phyloP scores from a whole-genome alignment of 1,140 invertebrate species.

The Kradibia gibbosae region DNA sequence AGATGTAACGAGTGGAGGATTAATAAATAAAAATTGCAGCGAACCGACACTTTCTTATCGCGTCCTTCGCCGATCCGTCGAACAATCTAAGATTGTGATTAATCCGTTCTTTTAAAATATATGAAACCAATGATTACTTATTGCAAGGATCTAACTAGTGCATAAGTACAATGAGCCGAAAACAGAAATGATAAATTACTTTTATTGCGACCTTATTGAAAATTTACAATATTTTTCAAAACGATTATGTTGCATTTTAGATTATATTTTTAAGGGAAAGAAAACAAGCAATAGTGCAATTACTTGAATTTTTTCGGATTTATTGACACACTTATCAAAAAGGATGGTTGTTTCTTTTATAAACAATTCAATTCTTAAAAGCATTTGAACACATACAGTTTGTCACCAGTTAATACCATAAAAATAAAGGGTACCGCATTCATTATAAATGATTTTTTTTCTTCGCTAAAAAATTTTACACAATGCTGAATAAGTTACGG shows the following conservation, averaged over 20 bases:
- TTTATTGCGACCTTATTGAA: conserved; percentile 37
- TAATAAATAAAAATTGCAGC: not conserved
- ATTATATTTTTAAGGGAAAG: not conserved
- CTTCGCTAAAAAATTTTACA: too few relatives aligned
- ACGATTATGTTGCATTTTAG: not conserved
- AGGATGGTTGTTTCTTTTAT: too few relatives aligned
- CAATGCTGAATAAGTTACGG: not conserved
- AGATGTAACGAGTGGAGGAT: not conserved
- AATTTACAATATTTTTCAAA: conserved; percentile 24
- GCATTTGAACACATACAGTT: too few relatives aligned
- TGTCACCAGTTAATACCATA: too few relatives aligned
- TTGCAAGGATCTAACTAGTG: conserved; percentile 13
- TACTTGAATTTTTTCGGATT: not conserved
- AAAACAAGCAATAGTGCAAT: not conserved
- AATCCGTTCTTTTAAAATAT: not conserved
- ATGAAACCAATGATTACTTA: too few relatives aligned
- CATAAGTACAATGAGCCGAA: conserved; percentile 32
- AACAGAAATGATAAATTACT: not conserved
- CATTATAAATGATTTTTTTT: too few relatives aligned
- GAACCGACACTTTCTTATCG: conserved; percentile 2
- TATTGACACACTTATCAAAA: conserved; percentile 26
- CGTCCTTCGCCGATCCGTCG: conserved; percentile 12
- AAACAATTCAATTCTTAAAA: too few relatives aligned
- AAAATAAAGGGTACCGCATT: too few relatives aligned
- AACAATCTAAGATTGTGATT: not conserved